Conservation (phyloP, 2,113 vertebrate genomes). For the Meriones unguiculatus region DNA sequence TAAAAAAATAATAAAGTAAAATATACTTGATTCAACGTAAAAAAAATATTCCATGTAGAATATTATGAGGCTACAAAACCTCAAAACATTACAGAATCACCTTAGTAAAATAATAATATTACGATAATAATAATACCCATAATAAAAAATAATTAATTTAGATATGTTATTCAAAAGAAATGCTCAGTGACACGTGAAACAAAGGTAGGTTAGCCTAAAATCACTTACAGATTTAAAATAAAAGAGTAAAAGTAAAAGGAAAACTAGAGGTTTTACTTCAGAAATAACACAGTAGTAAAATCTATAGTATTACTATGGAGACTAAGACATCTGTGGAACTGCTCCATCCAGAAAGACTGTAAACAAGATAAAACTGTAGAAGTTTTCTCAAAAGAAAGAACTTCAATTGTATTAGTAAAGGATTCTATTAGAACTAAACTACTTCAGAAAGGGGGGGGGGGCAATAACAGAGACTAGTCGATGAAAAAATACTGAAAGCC, state of each 20-base stretch:
- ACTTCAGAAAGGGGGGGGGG: background rate
- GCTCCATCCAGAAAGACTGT: background rate
- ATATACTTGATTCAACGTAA: no score
- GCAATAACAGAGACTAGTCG: background rate
- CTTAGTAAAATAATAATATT: background rate
- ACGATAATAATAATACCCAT: no score
- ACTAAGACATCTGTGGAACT: background rate
- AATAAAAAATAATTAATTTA: background rate
- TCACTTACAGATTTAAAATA: background rate
- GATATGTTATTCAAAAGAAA: background rate
- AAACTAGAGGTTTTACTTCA: background rate
- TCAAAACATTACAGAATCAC: background rate
- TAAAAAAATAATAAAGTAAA: no score
- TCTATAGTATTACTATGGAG: background rate
- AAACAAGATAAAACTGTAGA: conserved; percentile 8
- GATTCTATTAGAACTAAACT: background rate
- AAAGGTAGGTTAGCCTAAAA: background rate
- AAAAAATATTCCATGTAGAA: background rate
- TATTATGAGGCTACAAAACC: background rate
- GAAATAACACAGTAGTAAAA: background rate
- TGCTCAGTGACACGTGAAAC: background rate
- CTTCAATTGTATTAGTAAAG: conserved; percentile 4
- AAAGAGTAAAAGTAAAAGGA: background rate
- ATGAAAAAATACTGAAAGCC: background rate
- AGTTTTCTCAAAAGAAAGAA: background rate